phyloP scores from a whole-genome alignment of 2,797 vertebrate species.

The Ceryle rudis region DNA sequence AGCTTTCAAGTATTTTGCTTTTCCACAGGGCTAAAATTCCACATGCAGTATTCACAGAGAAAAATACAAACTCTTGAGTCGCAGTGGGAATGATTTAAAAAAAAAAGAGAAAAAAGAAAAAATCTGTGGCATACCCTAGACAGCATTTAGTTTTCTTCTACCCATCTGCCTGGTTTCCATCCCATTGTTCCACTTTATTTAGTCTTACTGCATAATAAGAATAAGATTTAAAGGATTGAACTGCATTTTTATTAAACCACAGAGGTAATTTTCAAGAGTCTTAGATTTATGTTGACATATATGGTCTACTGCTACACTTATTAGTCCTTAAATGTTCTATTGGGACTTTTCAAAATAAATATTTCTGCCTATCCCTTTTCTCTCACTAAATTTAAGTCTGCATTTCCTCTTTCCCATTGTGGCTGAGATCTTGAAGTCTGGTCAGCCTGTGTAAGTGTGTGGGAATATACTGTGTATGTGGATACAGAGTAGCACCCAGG shows the following conservation, averaged over 20 bases:
- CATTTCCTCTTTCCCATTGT: not conserved
- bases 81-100: not conserved
- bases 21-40: not conserved
- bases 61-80: not conserved
- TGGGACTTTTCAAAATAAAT: not conserved
- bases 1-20: not conserved
- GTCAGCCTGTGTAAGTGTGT: not conserved
- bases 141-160: not conserved
- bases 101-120: not conserved
- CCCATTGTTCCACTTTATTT: not conserved
- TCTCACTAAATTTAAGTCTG: not conserved
- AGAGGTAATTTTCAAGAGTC: not conserved
- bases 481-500: not conserved
- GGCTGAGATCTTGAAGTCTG: not conserved
- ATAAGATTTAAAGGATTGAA: not conserved
- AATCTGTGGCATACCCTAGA: not conserved
- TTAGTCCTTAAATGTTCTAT: not conserved
- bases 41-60: not conserved
- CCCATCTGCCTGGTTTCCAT: not conserved
- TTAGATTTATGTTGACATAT: not conserved
- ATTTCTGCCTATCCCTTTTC: not conserved
- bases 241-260: not conserved
- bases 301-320: not conserved
- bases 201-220: not conserved
- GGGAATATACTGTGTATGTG: not conserved